These are phyloP conservation scores for Tauraco erythrolophus DNA, from an alignment of 2,113 vertebrate genomes.

Conservation along the genomic window DNA sequence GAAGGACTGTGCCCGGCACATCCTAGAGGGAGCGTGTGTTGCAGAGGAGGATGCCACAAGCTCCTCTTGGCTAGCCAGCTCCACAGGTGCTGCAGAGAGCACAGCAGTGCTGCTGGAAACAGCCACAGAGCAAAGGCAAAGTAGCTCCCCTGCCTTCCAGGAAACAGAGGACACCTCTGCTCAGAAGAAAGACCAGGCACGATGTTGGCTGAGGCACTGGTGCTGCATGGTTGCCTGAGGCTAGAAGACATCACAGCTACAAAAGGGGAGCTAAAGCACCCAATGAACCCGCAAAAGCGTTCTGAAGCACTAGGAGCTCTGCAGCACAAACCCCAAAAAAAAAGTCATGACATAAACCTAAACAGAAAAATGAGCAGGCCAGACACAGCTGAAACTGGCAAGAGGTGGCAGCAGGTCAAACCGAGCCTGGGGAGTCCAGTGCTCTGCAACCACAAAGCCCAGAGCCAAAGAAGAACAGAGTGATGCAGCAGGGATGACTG, in stretches of 20 bases:
- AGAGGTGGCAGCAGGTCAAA: background rate
- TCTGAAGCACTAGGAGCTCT: background rate
- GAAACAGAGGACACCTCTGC: background rate
- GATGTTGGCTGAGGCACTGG: background rate
- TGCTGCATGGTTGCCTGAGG: fast-evolving
- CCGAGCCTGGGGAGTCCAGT: background rate
- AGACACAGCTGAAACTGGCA: background rate
- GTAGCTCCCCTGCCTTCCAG: background rate
- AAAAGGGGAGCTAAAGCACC: background rate
- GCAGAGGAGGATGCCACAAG: background rate
- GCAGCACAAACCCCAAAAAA: background rate
- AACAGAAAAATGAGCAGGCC: background rate
- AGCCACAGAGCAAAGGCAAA: background rate
- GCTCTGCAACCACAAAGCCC: background rate
- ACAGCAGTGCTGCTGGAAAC: background rate
- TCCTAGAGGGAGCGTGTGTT: background rate
- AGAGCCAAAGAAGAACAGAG: background rate
- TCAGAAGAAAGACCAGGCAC: background rate
- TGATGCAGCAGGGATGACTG: background rate
- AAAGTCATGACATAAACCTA: background rate
- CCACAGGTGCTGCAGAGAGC: background rate
- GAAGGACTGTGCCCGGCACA: background rate
- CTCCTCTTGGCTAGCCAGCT: background rate
- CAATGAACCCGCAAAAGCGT: background rate
- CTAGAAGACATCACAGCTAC: background rate